Evolutionary conservation across 2,113 vertebrate species (phyloP).

Genomic region (Cranoglanis bouderius): DNA sequence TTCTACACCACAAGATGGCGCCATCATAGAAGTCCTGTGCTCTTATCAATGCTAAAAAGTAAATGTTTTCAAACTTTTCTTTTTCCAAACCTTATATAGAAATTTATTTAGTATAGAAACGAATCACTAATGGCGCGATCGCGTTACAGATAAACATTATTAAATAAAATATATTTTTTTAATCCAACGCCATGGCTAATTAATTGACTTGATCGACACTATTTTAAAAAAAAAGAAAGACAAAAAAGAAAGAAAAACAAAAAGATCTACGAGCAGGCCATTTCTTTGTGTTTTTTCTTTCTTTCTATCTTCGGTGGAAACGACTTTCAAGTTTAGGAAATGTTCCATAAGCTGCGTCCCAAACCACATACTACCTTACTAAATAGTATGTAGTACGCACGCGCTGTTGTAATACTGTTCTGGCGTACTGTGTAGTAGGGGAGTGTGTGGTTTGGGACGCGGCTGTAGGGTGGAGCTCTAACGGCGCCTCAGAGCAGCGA

Average conservation of each 20-base stretch:
- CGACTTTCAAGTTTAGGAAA: neutral
- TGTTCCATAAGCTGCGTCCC: neutral
- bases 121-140: neutral
- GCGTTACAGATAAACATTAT: neutral
- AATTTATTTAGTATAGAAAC: neutral
- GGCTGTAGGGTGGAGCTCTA: constrained; percentile 61
- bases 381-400: neutral
- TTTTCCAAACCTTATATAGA: neutral
- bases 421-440: neutral
- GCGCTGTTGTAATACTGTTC: neutral
- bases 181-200: neutral
- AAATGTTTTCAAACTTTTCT: neutral
- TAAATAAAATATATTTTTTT: neutral
- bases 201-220: neutral
- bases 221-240: neutral
- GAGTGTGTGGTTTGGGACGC: constrained; percentile 6
- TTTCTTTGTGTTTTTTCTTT: no score
- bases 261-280: neutral
- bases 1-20: constrained; percentile 14
- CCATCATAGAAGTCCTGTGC: neutral
- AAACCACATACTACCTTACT: neutral
- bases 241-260: no score
- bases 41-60: neutral
- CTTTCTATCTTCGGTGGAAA: neutral
- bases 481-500: constrained; percentile 46